Evolutionary conservation across 2,797 vertebrate species (phyloP).

Genomic region (Ctenopoma multispine): DNA sequence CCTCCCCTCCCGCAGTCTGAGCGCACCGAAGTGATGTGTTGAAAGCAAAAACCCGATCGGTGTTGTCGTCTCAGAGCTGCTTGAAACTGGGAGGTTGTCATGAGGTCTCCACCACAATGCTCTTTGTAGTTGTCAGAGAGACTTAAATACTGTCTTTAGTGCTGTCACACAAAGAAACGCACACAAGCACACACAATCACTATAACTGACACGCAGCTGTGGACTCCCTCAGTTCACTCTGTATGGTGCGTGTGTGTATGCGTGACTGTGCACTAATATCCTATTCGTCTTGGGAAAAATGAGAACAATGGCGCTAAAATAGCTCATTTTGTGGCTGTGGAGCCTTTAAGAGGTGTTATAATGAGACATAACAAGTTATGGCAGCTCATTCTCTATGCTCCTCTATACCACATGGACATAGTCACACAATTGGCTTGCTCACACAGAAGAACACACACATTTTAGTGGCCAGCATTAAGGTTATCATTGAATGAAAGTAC

Average conservation of each 20-base stretch:
- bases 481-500: slow-evolving; percentile 42
- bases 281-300: slow-evolving; percentile 57
- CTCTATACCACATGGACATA: slow-evolving; percentile 52
- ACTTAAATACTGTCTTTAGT: slow-evolving; percentile 73
- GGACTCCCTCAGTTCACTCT: slow-evolving; percentile 46
- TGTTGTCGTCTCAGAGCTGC: slow-evolving; percentile 51
- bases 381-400: slow-evolving; percentile 72
- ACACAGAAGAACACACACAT: slow-evolving; percentile 15
- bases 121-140: slow-evolving; percentile 70
- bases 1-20: slow-evolving; percentile 31
- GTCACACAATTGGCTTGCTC: slow-evolving; percentile 27
- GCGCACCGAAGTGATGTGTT: slow-evolving; percentile 51
- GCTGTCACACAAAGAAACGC: slow-evolving; percentile 55
- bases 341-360: slow-evolving; percentile 68
- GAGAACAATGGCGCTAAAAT: slow-evolving; percentile 68
- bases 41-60: slow-evolving; percentile 55
- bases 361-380: slow-evolving; percentile 77
- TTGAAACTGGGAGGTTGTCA: slow-evolving; percentile 61
- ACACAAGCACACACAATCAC: slow-evolving; percentile 47
- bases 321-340: slow-evolving; percentile 65
- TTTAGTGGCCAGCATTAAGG: slow-evolving; percentile 33
- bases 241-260: slow-evolving; percentile 16
- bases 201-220: slow-evolving; percentile 59
- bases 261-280: slow-evolving; percentile 42
- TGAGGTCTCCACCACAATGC: slow-evolving; percentile 59